Base-by-base conservation (phyloP, 2,113 vertebrate genomes). In the Pagrus major region DNA sequence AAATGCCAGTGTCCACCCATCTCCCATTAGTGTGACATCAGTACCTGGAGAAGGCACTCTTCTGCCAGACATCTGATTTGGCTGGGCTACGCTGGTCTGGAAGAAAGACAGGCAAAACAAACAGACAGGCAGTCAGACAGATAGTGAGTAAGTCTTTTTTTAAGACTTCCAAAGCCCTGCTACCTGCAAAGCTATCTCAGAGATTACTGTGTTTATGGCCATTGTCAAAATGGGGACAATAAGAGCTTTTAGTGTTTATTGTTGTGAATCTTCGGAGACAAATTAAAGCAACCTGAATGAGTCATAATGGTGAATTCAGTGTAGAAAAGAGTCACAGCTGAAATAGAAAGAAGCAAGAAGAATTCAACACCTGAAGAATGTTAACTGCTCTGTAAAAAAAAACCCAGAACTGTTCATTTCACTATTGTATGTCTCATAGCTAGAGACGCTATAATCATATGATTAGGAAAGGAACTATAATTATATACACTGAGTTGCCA, bases 21-120 rank as follows among this genome's bases (percentile, higher is more conserved):
- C 14, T 54, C 27, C 35, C 15, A 78, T 42, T 35, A 64, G 60
- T 51, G 25, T 73, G 42, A 51, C n/a, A 10, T 31, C n/a, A 52
- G 27, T 96, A 97, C 96, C 97, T 95, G 95, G 91, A 42, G 92
- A 93, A 21, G 83, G 92, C 0, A 90, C 88, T 67, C 94, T 94
- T 59, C 70, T 80, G 37, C 73, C 81, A 74, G 60, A 71, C 0
- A 63, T 71, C 65, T 84, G 92, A 80, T 83, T 86, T 59, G 60
- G 29, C 69, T 64, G 71, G 18, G 68, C 2, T 31, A 91, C 88
- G 71, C 81, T 64, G 63, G 83, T 90, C 96, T 97, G 52, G 56
- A 84, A 86, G 41, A 90, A 86, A 94, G 59, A 76, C 23, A 64
- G 44, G 25, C 3, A 80, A 46, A 78, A 55, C 35, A 61, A 37